Base-by-base conservation (phyloP, 2,888 invertebrate species). In the Chironomus riparius region DNA sequence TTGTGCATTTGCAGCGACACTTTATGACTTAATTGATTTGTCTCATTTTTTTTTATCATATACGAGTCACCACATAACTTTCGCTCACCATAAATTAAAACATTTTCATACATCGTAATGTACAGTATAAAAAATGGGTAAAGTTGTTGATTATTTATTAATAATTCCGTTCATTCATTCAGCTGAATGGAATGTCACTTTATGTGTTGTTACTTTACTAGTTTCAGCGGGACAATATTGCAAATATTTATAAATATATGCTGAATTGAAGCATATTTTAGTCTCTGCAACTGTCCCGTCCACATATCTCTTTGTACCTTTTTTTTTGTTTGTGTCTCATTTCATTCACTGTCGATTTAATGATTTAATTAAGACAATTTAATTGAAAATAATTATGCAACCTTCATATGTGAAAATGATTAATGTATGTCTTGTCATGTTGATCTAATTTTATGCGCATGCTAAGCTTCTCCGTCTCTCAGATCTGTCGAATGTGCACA, bases 351-450 rank as follows among this genome's bases (percentile, higher is more conserved):
- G 28, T 50, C 38, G 71, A 71, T 24, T 22, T 72, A 72, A 72
- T 72, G 72, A 72, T 72, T 72, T 72, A 72, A 72, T 72, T 72
- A 72, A 72, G 72, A 72, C 72, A 72, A 72, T 72, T 72, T 72
- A 72, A 72, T 72, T 72, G 72, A 38, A 62, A 72, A 72, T 72
- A 61, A 72, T 72, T 72, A 38, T 72, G 65, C 65, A 65, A 65
- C 65, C 65, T 65, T 65, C 22, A 56, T 56, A 21, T 65, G 65
- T 24, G 24, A 65, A 65, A 65, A 65, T 65, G 65, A 65, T 65
- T 65, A 65, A 65, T 65, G 65, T n/a, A 21, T 65, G 65, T 5
- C 65, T 65, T 65, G 65, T 65, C 65, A 65, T 65, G 65, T 65
- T 24, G 65, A 21, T 65, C 65, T 65, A 65, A 65, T 65, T 65